These are phyloP conservation scores for Phocoena sinus DNA, from an alignment of 2,113 vertebrate species.

Conservation along the genomic window DNA sequence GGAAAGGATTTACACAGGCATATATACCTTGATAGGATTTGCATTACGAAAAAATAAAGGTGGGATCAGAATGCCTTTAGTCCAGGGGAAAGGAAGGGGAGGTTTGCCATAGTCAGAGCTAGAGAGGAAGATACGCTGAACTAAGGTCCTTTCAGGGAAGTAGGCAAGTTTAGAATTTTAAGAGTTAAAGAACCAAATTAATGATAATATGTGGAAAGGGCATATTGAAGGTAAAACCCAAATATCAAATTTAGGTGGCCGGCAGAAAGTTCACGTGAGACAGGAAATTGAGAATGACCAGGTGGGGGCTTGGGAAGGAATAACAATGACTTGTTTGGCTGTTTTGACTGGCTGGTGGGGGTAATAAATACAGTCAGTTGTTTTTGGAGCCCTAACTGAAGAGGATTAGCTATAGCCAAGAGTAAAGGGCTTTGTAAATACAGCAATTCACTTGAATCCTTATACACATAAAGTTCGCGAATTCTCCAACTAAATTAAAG, in stretches of 20 bases:
- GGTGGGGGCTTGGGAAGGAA: neutral
- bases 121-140: neutral
- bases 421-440: neutral
- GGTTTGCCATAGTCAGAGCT: neutral
- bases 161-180: neutral
- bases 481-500: conserved; percentile 33
- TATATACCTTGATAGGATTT: neutral
- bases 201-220: neutral
- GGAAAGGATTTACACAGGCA: neutral
- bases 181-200: neutral
- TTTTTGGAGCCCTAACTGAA: neutral
- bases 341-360: neutral
- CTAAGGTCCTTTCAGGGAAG: neutral
- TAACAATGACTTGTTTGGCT: neutral
- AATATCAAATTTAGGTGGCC: neutral
- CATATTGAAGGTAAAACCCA: neutral
- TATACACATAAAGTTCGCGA: neutral
- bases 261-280: neutral
- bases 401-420: neutral
- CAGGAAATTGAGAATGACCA: neutral
- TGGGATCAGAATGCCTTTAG: neutral
- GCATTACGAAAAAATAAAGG: neutral
- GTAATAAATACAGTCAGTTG: neutral
- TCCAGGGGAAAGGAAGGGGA: neutral
- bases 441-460: neutral